These are phyloP conservation scores for Penaeus vannamei DNA, from an alignment of 1,140 invertebrate genomes.

Conservation along the genomic window DNA sequence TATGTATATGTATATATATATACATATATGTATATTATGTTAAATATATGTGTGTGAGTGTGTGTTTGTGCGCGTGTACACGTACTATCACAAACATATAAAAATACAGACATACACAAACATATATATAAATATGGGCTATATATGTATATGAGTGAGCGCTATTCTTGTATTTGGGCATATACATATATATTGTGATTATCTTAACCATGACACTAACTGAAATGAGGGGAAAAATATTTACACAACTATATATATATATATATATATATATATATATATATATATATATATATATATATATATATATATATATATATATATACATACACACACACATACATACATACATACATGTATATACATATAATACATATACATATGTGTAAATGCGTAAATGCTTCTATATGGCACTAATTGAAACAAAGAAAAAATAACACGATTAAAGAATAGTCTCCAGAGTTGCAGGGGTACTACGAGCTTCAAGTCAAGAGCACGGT, in stretches of 20 bases:
- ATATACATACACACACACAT: neutral
- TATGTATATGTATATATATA: neutral
- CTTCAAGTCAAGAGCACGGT: too few species aligned
- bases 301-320: too few species aligned
- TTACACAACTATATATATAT: too few species aligned
- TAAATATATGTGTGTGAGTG: too few species aligned
- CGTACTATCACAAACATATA: too few species aligned
- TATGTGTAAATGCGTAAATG: neutral
- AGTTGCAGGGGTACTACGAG: too few species aligned
- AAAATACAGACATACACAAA: neutral
- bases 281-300: neutral
- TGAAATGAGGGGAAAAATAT: too few species aligned
- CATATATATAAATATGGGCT: constrained; percentile 2
- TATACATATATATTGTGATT: too few species aligned
- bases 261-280: neutral
- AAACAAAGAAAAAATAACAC: neutral
- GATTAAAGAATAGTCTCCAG: too few species aligned
- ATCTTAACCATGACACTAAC: too few species aligned
- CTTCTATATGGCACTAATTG: neutral
- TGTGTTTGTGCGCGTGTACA: too few species aligned
- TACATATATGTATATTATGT: constrained; percentile 5
- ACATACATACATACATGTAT: neutral
- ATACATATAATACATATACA: neutral
- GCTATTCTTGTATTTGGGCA: neutral
- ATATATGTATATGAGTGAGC: neutral